Base-by-base conservation (phyloP, 1,140 invertebrate species). In the Drosophila setifemur region DNA sequence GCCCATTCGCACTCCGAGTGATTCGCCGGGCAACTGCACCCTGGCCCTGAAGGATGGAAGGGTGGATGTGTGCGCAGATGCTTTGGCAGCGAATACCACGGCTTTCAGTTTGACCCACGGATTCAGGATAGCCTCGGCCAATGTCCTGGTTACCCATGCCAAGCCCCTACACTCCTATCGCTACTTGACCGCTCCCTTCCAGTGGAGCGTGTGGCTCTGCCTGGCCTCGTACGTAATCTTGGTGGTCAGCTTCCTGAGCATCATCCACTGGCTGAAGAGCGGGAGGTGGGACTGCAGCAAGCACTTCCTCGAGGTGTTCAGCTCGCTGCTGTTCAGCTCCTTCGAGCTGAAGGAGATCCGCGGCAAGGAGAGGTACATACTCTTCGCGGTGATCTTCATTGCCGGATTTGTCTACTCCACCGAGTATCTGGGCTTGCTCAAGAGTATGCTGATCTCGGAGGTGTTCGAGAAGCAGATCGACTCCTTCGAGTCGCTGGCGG, bases 361-460 rank as follows among this genome's bases (percentile, higher is more conserved):
- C 0, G 79, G 79, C 1, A 28, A 37, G 0, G 70, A 60, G 1
- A 54, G 64, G 0, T 83, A 78, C 4, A 78, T 83, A 29, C 60
- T 83, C 12, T 85, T 71, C 2, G 52, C 11, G 0, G 73, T 83
- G 4, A 11, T 83, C 1, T 83, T 85, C 5, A 11, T 85, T 1
- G 43, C 64, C 0, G 78, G 78, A 0, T 83, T 83, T 8, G 71
- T 83, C 1, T 83, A 66, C 39, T 85, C 78, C 33, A 83, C 78
- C 3, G 60, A 47, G 39, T 83, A 83, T 18, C 4, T 83, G 58
- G 73, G 69, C 0, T 39, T 78, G 4, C 52, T 83, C 0, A 83
- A 83, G 26, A 85, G 79, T 25, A 58, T 83, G 5, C n/a, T 83
- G n/a, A 78, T 83, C 16, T 85, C 78, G 0, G 78, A 83, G 28